Percentiles rank a stretch among this genome's conserved stretches.
phyloP scores from a whole-genome alignment of 2,888 invertebrate genomes.

The Dynastes tityus region DNA sequence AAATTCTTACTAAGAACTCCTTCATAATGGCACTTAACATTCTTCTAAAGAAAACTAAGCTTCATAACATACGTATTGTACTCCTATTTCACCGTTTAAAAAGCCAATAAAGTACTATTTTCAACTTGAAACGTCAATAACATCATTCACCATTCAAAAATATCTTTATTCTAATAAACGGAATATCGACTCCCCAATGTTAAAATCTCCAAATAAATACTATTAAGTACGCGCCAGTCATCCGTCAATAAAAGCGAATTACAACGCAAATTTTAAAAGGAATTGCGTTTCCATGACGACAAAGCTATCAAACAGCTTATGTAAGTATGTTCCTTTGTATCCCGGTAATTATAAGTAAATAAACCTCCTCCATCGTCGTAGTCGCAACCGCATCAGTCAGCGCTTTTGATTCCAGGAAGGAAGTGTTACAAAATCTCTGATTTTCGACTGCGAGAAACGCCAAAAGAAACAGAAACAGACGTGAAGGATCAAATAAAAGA shows the following conservation, averaged over 20 bases:
- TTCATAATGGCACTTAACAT: too few relatives aligned
- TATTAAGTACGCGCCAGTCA: too few relatives aligned
- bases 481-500: too few relatives aligned
- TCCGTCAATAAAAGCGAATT: conserved; percentile 4
- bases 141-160: neutral
- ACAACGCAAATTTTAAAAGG: neutral
- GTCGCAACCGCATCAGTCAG: too few relatives aligned
- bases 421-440: conserved; percentile 1
- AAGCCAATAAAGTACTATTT: too few relatives aligned
- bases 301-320: neutral
- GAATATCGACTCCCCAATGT: neutral
- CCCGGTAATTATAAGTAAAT: conserved; percentile 8
- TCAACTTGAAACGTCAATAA: neutral
- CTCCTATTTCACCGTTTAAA: too few relatives aligned
- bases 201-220: conserved; percentile 7
- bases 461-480: too few relatives aligned
- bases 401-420: neutral
- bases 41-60: too few relatives aligned
- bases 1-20: too few relatives aligned
- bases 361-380: neutral
- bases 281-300: conserved; percentile 1
- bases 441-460: neutral
- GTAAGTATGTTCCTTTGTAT: conserved; percentile 8
- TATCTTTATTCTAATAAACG: neutral
- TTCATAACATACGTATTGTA: too few relatives aligned